phyloP scores from a whole-genome alignment of 2,888 invertebrate species.

The Drosophila paranaensis region DNA sequence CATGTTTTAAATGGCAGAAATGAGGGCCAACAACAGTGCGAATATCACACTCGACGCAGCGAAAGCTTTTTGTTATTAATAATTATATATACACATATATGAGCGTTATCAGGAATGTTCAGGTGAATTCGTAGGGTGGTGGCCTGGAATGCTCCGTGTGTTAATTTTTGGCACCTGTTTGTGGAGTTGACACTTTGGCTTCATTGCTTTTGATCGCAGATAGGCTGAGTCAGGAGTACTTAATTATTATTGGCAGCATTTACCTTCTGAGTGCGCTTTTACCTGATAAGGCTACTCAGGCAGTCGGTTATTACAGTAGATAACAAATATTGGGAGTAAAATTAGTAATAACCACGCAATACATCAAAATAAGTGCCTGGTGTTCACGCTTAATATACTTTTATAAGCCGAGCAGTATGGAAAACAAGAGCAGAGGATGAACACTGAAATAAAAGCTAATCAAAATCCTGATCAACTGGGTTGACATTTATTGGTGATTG shows the following conservation, averaged over 20 bases:
- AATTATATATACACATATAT: slow-evolving; percentile 17
- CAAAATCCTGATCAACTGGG: not conserved
- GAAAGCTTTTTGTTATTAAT: slow-evolving; percentile 35
- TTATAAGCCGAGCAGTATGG: not conserved
- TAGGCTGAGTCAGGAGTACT: slow-evolving; percentile 49
- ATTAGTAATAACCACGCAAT: slow-evolving; percentile 13
- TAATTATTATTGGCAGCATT: slow-evolving; percentile 74
- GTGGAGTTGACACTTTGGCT: slow-evolving; percentile 7
- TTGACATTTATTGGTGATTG: not conserved
- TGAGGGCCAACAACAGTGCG: slow-evolving; percentile 11
- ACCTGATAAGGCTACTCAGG: slow-evolving; percentile 46
- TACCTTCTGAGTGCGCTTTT: slow-evolving; percentile 40
- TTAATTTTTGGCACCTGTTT: slow-evolving; percentile 33
- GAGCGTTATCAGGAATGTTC: slow-evolving; percentile 22
- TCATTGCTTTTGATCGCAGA: slow-evolving; percentile 49
- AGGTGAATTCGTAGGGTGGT: slow-evolving; percentile 5
- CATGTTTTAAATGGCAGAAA: slow-evolving; percentile 16
- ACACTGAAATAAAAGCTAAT: not conserved
- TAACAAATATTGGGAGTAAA: slow-evolving; percentile 38
- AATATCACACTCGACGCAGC: not conserved
- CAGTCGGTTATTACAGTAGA: slow-evolving; percentile 42
- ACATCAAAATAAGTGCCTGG: slow-evolving; percentile 9
- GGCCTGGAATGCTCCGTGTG: slow-evolving; percentile 3
- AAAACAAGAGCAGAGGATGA: not conserved
- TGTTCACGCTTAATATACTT: slow-evolving; percentile 7